Percentiles rank a stretch among this genome's conserved stretches.
Evolutionary conservation across 2,888 invertebrate species (phyloP).

Genomic region (Caenorhabditis doughertyi): DNA sequence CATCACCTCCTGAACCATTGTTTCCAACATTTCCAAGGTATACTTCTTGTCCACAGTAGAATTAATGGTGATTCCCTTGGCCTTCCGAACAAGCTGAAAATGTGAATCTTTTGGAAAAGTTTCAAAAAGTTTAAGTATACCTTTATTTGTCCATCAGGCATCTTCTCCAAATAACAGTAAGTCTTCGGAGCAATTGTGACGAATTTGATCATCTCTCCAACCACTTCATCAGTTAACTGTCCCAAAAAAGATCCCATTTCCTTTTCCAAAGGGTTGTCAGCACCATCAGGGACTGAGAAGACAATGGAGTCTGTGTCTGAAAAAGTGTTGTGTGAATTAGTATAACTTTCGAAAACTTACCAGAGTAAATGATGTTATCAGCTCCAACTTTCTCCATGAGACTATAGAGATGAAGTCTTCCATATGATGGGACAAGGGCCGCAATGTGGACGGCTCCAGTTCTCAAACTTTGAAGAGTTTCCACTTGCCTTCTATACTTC

Average conservation of each 20-base stretch:
- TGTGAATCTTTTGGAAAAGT: background rate
- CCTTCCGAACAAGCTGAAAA: background rate
- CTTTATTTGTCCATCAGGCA: background rate
- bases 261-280: background rate
- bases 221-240: background rate
- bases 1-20: background rate
- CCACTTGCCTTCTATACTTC: background rate
- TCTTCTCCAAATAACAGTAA: background rate
- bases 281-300: background rate
- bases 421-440: background rate
- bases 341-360: background rate
- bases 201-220: background rate
- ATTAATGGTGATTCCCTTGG: background rate
- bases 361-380: background rate
- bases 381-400: conserved; percentile 16
- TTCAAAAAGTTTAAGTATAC: background rate
- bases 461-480: background rate
- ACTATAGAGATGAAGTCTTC: background rate
- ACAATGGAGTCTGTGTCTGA: background rate
- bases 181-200: background rate
- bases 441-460: conserved; percentile 1
- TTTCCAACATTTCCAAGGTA: background rate
- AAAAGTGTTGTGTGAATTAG: background rate
- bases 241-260: background rate
- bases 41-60: background rate